Conservation (phyloP, 1,140 invertebrate genomes). For the Anagrus nilaparvatae region DNA sequence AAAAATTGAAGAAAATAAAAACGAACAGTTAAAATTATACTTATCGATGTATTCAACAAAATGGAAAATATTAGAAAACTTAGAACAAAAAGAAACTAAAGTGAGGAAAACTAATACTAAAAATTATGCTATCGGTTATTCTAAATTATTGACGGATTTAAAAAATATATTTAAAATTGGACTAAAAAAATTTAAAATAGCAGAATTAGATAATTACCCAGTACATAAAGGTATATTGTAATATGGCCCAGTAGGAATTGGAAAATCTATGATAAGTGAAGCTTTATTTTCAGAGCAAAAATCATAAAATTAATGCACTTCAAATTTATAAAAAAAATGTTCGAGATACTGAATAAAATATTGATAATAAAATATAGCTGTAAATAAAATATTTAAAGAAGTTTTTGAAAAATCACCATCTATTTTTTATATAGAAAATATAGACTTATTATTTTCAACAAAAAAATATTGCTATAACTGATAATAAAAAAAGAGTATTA, state of each 20-base stretch:
- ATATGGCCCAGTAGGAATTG: slow-evolving; percentile 75
- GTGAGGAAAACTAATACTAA: slow-evolving; percentile 25
- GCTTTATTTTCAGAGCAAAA: slow-evolving; percentile 50
- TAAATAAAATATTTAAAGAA: slow-evolving; percentile 56
- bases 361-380: no score
- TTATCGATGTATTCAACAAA: slow-evolving; percentile 30
- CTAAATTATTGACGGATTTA: slow-evolving; percentile 48
- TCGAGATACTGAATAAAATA: slow-evolving; percentile 67
- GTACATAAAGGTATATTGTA: slow-evolving; percentile 62
- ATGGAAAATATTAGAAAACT: slow-evolving; percentile 23
- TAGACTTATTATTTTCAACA: slow-evolving; percentile 66
- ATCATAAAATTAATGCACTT: slow-evolving; percentile 48
- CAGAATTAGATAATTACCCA: slow-evolving; percentile 41
- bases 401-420: slow-evolving; percentile 55
- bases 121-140: slow-evolving; percentile 48
- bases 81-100: slow-evolving; percentile 10
- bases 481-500: slow-evolving; percentile 64
- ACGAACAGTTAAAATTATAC: slow-evolving; percentile 28
- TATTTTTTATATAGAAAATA: slow-evolving; percentile 68
- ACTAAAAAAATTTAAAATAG: slow-evolving; percentile 38
- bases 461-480: slow-evolving; percentile 47
- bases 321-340: slow-evolving; percentile 62
- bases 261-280: slow-evolving; percentile 75
- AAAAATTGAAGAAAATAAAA: slow-evolving; percentile 23
- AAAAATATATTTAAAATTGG: slow-evolving; percentile 44